Percentiles rank a stretch among this genome's conserved stretches.
Evolutionary conservation across 2,113 vertebrate species (phyloP).

Genomic region (Silurus glanis): DNA sequence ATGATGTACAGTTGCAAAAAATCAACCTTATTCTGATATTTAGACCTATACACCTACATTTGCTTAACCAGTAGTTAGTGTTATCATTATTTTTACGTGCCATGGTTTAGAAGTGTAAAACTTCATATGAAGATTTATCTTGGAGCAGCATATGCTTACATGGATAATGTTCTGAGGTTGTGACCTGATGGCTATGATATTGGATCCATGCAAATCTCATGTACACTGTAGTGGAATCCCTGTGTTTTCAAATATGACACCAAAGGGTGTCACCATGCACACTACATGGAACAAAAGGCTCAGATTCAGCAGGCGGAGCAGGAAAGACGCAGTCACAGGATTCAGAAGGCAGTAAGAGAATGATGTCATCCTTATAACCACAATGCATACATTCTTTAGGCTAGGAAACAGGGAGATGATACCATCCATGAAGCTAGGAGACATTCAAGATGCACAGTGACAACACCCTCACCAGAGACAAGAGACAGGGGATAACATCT

Average conservation of each 20-base stretch:
- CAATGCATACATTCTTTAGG: not conserved
- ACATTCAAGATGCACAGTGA: not conserved
- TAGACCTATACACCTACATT: not conserved
- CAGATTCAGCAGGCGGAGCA: not conserved
- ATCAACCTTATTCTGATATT: not conserved
- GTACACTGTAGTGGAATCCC: too few relatives aligned
- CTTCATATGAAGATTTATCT: not conserved
- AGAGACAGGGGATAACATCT: not conserved
- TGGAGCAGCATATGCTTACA: not conserved
- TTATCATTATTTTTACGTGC: not conserved
- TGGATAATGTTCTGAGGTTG: not conserved
- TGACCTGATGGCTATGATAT: not conserved
- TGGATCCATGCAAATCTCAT: not conserved
- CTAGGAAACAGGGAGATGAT: not conserved
- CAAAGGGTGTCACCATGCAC: too few relatives aligned
- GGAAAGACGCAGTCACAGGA: not conserved
- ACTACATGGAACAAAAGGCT: not conserved
- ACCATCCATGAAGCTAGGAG: not conserved
- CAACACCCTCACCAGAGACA: not conserved
- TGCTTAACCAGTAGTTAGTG: not conserved
- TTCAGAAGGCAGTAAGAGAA: not conserved
- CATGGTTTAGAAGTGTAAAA: not conserved
- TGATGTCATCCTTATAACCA: not conserved
- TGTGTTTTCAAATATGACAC: too few relatives aligned
- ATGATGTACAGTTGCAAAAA: not conserved